A percentile compares a stretch with the other conserved stretches of the same genome.
phyloP scores from a whole-genome alignment of 2,888 invertebrate species.

The Tinea trinotella region DNA sequence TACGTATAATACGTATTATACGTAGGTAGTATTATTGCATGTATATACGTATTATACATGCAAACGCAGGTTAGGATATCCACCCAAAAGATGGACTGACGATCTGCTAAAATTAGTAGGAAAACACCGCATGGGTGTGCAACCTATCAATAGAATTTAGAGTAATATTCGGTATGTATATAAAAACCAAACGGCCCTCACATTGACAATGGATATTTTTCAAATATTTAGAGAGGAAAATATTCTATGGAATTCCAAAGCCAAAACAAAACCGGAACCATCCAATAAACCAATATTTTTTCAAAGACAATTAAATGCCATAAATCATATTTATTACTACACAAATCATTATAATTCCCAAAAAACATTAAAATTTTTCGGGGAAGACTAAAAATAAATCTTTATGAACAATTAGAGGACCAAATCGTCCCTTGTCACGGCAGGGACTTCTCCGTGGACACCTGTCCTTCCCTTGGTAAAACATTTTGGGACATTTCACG shows the following conservation, averaged over 20 bases:
- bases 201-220: too few species aligned
- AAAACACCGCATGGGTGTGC: too few species aligned
- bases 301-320: neutral
- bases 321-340: neutral
- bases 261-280: neutral
- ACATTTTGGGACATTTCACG: neutral
- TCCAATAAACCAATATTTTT: neutral
- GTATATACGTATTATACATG: too few species aligned
- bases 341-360: neutral
- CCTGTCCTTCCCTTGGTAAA: neutral
- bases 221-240: neutral
- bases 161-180: too few species aligned
- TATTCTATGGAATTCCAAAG: neutral
- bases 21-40: too few species aligned
- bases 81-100: too few species aligned
- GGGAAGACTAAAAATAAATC: neutral
- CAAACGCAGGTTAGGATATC: too few species aligned
- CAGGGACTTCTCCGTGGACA: neutral
- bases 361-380: neutral
- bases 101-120: too few species aligned
- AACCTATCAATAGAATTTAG: too few species aligned
- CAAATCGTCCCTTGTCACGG: constrained; percentile 8
- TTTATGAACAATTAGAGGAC: neutral
- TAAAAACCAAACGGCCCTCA: too few species aligned
- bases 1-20: too few species aligned